A percentile compares a stretch with the other conserved stretches of the same genome.
Conservation (phyloP, 2,797 vertebrate species). For the Halcyon leucocephala region DNA sequence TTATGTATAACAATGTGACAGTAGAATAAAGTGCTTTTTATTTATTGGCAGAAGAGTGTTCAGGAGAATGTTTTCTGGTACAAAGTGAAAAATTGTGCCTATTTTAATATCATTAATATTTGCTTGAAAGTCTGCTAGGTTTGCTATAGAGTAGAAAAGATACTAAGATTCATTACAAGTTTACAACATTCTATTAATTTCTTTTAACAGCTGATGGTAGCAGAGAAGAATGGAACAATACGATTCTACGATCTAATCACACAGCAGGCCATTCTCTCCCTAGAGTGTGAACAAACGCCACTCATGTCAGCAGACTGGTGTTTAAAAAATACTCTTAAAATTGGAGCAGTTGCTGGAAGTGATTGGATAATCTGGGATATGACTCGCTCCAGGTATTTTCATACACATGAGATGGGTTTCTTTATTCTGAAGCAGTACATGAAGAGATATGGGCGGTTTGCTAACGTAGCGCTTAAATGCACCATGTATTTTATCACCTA, state of each 20-base stretch:
- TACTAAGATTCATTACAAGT: neutral
- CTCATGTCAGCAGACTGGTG: conserved; percentile 98
- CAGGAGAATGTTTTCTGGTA: neutral
- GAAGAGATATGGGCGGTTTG: neutral
- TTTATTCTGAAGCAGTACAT: neutral
- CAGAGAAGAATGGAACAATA: conserved; percentile 94
- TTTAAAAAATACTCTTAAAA: conserved; percentile 92
- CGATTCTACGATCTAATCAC: conserved; percentile 94
- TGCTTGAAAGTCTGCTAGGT: neutral
- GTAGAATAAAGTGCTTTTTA: neutral
- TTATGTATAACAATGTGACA: neutral
- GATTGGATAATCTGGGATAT: conserved; percentile 98
- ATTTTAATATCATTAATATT: neutral
- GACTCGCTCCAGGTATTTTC: conserved; percentile 89
- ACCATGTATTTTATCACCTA: neutral
- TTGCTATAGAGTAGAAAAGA: neutral
- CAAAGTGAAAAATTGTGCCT: neutral
- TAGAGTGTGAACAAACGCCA: conserved; percentile 90
- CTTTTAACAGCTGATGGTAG: conserved; percentile 90
- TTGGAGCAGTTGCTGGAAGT: conserved; percentile 92
- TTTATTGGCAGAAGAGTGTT: neutral
- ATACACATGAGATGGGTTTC: neutral
- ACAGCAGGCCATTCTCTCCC: conserved; percentile 94
- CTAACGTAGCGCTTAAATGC: neutral
- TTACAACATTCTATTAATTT: neutral